These are phyloP conservation scores for Anolis apletophallus DNA, from an alignment of 2,797 vertebrate genomes.

Conservation along the genomic window DNA sequence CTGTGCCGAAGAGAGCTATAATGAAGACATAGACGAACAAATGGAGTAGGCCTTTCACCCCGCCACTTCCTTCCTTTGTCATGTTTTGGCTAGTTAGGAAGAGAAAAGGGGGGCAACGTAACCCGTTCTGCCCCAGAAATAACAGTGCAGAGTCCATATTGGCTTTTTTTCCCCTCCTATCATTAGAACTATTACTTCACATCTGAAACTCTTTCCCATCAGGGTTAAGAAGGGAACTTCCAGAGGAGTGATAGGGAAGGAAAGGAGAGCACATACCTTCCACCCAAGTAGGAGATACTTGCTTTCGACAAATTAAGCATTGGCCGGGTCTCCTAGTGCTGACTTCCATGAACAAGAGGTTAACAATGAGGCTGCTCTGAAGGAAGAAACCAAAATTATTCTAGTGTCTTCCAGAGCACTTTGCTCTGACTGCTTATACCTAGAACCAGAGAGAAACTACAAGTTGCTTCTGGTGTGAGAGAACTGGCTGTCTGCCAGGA, in stretches of 20 bases:
- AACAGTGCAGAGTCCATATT: neutral
- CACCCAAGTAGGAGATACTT: neutral
- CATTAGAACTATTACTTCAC: neutral
- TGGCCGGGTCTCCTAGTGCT: too few species aligned
- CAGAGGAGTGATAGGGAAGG: neutral
- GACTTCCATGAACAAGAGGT: neutral
- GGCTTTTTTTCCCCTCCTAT: neutral
- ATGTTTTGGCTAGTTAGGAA: neutral
- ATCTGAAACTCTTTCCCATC: too few species aligned
- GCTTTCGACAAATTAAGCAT: neutral
- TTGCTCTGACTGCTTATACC: neutral
- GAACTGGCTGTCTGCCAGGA: too few species aligned
- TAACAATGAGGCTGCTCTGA: neutral
- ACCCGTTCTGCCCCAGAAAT: neutral
- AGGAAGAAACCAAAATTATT: neutral
- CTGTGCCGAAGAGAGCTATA: neutral
- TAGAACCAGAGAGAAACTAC: neutral
- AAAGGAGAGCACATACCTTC: neutral
- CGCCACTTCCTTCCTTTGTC: neutral
- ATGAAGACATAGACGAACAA: neutral
- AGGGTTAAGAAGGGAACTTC: neutral
- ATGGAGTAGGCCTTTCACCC: neutral
- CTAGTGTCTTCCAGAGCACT: neutral
- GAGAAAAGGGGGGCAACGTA: neutral
- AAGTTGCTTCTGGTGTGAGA: too few species aligned